phyloP scores from a whole-genome alignment of 2,797 vertebrate genomes.

The Mus caroli region DNA sequence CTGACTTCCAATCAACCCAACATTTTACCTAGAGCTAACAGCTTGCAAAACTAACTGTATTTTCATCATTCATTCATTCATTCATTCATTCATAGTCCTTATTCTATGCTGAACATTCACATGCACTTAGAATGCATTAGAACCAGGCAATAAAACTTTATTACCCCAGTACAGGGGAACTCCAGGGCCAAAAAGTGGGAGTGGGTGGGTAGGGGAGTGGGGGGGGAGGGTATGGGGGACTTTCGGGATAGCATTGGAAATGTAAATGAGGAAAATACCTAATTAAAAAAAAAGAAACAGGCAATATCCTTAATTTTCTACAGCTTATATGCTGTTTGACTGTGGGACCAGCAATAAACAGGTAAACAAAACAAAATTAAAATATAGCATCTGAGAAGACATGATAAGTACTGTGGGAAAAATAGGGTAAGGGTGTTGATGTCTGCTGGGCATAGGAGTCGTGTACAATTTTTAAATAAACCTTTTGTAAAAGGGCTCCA shows the following conservation, averaged over 20 bases:
- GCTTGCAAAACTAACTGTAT: background rate
- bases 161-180: no score
- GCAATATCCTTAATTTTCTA: background rate
- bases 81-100: background rate
- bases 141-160: slow-evolving; percentile 33
- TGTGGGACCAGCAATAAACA: background rate
- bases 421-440: background rate
- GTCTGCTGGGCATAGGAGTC: background rate
- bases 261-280: no score
- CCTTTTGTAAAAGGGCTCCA: background rate
- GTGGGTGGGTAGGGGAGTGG: no score
- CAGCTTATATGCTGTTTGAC: background rate
- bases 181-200: no score
- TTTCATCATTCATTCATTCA: background rate
- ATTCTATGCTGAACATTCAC: background rate
- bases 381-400: background rate
- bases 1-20: background rate
- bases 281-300: no score
- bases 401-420: background rate
- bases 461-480: slow-evolving; percentile 49
- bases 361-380: background rate
- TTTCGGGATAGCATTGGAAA: no score
- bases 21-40: background rate
- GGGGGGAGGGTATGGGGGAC: no score
- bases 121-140: background rate